Base-by-base conservation (phyloP, 2,888 invertebrate genomes). In the Diaprepes abbreviatus region DNA sequence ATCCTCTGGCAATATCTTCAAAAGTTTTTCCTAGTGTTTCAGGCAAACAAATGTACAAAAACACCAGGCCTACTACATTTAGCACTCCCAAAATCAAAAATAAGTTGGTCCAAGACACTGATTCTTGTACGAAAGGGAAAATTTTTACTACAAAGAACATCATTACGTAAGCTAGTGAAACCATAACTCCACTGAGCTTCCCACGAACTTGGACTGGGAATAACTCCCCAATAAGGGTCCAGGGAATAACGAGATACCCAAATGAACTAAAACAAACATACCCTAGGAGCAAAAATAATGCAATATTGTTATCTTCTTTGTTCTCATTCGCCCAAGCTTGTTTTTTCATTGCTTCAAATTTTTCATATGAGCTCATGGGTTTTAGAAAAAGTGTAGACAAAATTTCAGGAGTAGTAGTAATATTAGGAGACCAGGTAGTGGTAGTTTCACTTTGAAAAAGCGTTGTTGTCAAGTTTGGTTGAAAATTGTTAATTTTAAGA, bases 21-120 rank as follows among this genome's bases (percentile, higher is more conserved):
- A 89, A 87, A 43, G 83, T 86, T 79, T 87, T 88, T 0, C 88
- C 87, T 19, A 88, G 80, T 1, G 89, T 89, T 82, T 89, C 89
- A 1, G 89, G 89, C 50, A 89, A 76, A 74, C 84, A 87, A 12
- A 86, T 78, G 72, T 85, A 86, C 38, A 88, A 80, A 78, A 86
- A 87, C 12, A 77, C 74, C 1, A 86, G 83, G 7, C 85, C 85
- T 0, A 83, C 28, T 3, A 86, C 73, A 68, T 87, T 87, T 4
- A 84, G 81, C 6, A 82, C 72, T 10, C 85, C 83, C 74, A 88
- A 86, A 58, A 84, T 79, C 62, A 84, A 84, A 77, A 89, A 88
- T 7, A 88, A 77, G 35, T 81, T 80, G 38, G 85, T 81, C 0
- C 85, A 80, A 31, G 83, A 83, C 7, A 87, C 75, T 1, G 75